Evolutionary conservation across 2,888 invertebrate genomes (phyloP), one percentile per base, ranked within the genome.

Genomic region (Agriopis leucophaearia): DNA sequence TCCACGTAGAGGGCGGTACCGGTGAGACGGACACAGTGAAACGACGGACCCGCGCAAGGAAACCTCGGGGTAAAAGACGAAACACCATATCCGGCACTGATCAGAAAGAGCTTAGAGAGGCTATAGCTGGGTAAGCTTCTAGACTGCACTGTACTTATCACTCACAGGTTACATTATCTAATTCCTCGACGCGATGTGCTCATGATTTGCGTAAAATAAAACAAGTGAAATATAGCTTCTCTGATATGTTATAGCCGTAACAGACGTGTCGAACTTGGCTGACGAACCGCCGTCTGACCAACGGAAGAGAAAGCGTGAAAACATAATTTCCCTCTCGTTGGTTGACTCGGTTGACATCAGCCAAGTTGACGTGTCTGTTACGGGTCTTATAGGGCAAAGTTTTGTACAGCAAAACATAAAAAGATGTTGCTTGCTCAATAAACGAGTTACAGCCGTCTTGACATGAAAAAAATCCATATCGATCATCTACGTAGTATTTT

Each of bases 81-180:
- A 98, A 98, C 92, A 98, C 98, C 82, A 96, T 98, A 87, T 97
- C 97, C 81, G 97, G 98, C 88, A 97, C 97, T 82, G 97, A 97
- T 95, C 97, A 97, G 87, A 97, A 97, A 94, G 98, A 98, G 95
- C 97, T 98, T 90, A 96, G 96, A 89, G 96, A 97, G 91, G 97
- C 97, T 84, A 95, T 97, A 83, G 96, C 96, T 93, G 97, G 96
- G 97, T 97, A 95, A 95, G 96, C 96, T 90, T 94, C 80, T 91
- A 90, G 91, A 84, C 78, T 91, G 92, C 92, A 94, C 93, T 83
- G 83, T 86, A 87, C 83, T 86, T 82, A 64, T 54, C 68, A 69
- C 81, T 81, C 83, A 78, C 72, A 84, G 91, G 81, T 89, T 89
- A 74, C 74, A 76, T 76, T 74, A 72, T 79, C 71, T 81, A 78